Percentiles rank a stretch among this genome's conserved stretches.
These are phyloP conservation scores for Nasonia vitripennis DNA, from an alignment of 1,140 invertebrate species.

Conservation along the genomic window DNA sequence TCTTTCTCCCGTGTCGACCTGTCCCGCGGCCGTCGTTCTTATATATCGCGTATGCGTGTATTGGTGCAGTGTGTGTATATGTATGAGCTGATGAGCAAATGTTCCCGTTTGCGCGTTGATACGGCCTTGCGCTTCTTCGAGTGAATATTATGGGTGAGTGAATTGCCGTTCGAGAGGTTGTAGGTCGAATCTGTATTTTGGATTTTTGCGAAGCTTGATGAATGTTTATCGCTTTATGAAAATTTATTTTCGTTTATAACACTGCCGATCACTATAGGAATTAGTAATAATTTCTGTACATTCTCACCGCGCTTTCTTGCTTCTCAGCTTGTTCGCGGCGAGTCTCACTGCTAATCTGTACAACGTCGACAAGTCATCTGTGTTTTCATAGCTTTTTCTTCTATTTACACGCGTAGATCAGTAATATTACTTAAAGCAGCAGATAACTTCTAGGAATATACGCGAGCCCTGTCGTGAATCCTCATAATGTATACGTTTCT, in stretches of 20 bases:
- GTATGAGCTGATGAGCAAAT: background rate
- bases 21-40: background rate
- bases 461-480: background rate
- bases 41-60: background rate
- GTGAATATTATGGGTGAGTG: background rate
- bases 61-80: background rate
- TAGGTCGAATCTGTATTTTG: no score
- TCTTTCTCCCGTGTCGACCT: background rate
- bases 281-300: no score
- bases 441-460: background rate
- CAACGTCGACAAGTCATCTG: background rate
- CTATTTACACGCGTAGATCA: background rate
- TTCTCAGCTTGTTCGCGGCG: background rate
- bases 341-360: background rate
- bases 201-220: background rate
- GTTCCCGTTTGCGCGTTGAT: constrained; percentile 25
- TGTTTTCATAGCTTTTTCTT: constrained; percentile 18
- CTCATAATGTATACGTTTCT: constrained; percentile 30
- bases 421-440: constrained; percentile 21
- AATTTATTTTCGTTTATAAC: no score
- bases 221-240: no score
- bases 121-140: constrained; percentile 5
- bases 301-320: background rate
- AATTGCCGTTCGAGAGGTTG: background rate
- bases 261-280: no score